phyloP scores from a whole-genome alignment of 1,140 invertebrate species.

The Maconellicoccus hirsutus region DNA sequence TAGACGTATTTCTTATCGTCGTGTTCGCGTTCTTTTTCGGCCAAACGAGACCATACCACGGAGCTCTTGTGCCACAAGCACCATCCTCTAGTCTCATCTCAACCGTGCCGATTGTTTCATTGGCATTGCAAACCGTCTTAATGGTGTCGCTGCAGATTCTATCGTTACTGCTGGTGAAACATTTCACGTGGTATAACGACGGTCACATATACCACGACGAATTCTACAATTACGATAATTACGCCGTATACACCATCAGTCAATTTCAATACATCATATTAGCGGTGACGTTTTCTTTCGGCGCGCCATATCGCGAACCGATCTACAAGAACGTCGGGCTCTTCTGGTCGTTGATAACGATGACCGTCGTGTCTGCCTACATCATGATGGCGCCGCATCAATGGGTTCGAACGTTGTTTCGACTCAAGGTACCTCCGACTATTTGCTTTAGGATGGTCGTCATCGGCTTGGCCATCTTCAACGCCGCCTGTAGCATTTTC shows the following conservation, averaged over 20 bases:
- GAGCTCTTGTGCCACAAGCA: constrained; percentile 49
- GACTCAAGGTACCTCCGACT: constrained; percentile 53
- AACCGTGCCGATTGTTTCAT: constrained; percentile 51
- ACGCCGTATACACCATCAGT: constrained; percentile 72
- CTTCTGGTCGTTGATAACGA: constrained; percentile 48
- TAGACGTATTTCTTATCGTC: constrained; percentile 67
- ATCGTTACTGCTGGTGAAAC: constrained; percentile 48
- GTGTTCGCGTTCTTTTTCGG: constrained; percentile 76
- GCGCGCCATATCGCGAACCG: constrained; percentile 73
- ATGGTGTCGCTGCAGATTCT: constrained; percentile 53
- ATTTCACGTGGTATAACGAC: constrained; percentile 54
- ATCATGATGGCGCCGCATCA: too few species aligned
- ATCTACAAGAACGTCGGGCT: constrained; percentile 67
- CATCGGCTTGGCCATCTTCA: constrained; percentile 38
- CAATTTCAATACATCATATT: constrained; percentile 89
- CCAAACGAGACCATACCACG: constrained; percentile 57
- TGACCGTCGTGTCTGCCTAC: constrained; percentile 47
- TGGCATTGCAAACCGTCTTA: constrained; percentile 60
- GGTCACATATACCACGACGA: constrained; percentile 42
- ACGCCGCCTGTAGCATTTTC: background rate
- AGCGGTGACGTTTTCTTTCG: constrained; percentile 80
- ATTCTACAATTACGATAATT: constrained; percentile 60
- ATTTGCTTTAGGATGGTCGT: constrained; percentile 49
- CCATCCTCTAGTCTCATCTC: constrained; percentile 56
- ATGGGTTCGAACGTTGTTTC: constrained; percentile 47